phyloP scores from a whole-genome alignment of 2,113 vertebrate genomes.

The Cheilinus undulatus region DNA sequence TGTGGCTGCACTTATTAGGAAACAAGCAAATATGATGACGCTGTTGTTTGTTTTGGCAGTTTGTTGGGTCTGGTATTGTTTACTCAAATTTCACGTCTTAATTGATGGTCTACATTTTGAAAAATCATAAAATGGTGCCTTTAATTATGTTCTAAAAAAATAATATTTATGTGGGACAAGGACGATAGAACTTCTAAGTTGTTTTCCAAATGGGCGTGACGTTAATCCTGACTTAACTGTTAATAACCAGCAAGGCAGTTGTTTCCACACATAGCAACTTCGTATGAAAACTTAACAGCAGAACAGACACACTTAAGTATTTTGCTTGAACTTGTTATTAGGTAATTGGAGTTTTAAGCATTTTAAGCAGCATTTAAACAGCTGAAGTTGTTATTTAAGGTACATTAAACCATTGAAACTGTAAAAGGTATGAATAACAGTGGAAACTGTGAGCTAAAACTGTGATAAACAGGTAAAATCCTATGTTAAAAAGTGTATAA shows the following conservation, averaged over 20 bases:
- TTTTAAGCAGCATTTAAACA: no score
- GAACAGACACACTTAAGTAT: background rate
- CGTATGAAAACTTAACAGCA: background rate
- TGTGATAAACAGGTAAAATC: background rate
- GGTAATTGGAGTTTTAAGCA: no score
- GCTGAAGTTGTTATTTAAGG: no score
- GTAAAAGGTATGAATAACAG: no score
- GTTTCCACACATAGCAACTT: background rate
- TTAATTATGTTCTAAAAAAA: no score
- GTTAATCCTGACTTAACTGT: background rate
- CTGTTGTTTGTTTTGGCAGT: background rate
- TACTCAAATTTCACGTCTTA: no score
- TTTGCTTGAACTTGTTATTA: no score
- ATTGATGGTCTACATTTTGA: background rate
- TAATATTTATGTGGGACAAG: background rate
- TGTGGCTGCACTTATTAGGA: background rate
- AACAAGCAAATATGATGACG: background rate
- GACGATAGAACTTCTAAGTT: background rate
- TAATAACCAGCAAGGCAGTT: background rate
- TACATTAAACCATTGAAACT: no score
- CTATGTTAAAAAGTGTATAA: background rate
- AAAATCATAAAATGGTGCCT: background rate
- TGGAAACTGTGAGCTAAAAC: no score
- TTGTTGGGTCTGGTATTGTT: no score
- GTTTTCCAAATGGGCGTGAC: background rate